Conservation (phyloP, 2,888 invertebrate genomes). For the Tortricodes alternella region DNA sequence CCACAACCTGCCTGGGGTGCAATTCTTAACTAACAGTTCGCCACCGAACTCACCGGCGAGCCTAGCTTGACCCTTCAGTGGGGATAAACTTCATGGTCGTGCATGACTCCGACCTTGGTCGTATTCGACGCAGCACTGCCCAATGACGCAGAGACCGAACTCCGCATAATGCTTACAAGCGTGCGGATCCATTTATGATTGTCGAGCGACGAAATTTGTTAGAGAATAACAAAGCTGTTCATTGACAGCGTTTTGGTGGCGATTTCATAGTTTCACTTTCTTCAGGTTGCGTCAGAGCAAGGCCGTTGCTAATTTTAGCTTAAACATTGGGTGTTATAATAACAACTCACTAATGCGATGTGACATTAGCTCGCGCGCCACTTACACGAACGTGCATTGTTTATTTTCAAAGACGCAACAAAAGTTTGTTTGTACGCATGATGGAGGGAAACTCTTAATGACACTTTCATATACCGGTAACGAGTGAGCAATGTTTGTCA, state of each 20-base stretch:
- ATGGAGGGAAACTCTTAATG: constrained; percentile 42
- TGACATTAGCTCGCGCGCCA: constrained; percentile 46
- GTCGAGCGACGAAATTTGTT: too few relatives aligned
- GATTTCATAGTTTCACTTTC: constrained; percentile 72
- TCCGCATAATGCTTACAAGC: too few relatives aligned
- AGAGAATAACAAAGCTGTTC: too few relatives aligned
- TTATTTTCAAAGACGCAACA: constrained; percentile 61
- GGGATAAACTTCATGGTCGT: too few relatives aligned
- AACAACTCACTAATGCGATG: constrained; percentile 56
- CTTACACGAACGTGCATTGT: constrained; percentile 50
- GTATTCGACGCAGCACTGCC: too few relatives aligned
- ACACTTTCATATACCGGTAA: constrained; percentile 45
- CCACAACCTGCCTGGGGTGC: constrained; percentile 51
- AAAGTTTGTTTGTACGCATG: constrained; percentile 50
- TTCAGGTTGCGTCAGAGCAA: constrained; percentile 58
- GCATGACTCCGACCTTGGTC: too few relatives aligned
- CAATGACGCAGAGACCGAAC: too few relatives aligned
- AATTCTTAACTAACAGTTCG: too few relatives aligned
- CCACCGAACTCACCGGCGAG: too few relatives aligned
- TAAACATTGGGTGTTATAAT: constrained; percentile 47
- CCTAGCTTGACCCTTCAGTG: too few relatives aligned
- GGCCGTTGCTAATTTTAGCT: constrained; percentile 46
- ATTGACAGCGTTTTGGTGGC: constrained; percentile 57
- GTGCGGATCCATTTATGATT: too few relatives aligned
- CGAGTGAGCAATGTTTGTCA: background rate